Conservation (phyloP, 2,113 vertebrate species). For the Leucoraja erinaceus region DNA sequence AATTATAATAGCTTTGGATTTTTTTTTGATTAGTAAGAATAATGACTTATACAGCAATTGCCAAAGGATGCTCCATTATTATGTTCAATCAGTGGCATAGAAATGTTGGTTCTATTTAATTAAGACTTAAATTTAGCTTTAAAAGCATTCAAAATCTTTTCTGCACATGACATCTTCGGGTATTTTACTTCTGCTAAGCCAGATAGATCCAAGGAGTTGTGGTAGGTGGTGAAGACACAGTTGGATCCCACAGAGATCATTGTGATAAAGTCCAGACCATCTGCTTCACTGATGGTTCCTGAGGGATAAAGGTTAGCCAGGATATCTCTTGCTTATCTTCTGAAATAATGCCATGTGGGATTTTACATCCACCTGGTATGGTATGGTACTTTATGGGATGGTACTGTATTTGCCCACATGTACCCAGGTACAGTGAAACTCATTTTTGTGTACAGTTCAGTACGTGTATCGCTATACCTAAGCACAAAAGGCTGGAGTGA, state of each 20-base stretch:
- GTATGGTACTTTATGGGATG: too few species aligned
- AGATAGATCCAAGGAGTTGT: neutral
- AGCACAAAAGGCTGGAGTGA: too few species aligned
- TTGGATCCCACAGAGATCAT: neutral
- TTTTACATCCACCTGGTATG: neutral
- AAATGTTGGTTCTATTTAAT: neutral
- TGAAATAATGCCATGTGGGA: too few species aligned
- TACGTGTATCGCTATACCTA: too few species aligned
- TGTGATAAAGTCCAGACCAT: neutral
- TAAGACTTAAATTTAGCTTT: conserved; percentile 8
- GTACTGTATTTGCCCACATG: too few species aligned
- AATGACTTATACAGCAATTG: neutral
- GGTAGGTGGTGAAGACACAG: neutral
- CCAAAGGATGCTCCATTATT: conserved; percentile 30
- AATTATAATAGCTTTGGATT: neutral
- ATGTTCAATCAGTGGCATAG: neutral
- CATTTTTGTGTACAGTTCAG: too few species aligned
- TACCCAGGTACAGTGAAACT: too few species aligned
- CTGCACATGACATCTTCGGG: neutral
- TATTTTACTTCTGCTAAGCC: neutral
- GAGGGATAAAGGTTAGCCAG: neutral
- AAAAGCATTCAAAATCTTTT: neutral
- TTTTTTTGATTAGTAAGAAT: neutral
- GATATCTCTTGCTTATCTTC: neutral
- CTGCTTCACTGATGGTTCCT: neutral